Percentiles rank a stretch among this genome's conserved stretches.
These are phyloP conservation scores for Halcyon badia DNA, from an alignment of 2,797 vertebrate species.

Conservation along the genomic window DNA sequence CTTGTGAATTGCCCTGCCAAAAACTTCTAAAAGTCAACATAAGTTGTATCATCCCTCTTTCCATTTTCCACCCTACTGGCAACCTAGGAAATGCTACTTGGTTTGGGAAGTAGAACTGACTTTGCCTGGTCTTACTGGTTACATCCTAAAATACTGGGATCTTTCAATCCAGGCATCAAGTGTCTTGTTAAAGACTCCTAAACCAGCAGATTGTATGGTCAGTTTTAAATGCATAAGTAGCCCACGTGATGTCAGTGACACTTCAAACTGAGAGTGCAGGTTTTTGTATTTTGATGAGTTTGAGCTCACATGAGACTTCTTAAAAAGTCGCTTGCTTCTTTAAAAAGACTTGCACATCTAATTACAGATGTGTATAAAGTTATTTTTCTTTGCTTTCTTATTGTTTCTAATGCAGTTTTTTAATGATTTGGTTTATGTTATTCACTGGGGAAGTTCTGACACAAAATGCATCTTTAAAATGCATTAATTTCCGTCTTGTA, in stretches of 20 bases:
- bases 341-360: neutral
- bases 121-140: neutral
- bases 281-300: neutral
- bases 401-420: neutral
- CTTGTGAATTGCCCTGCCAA: conserved; percentile 50
- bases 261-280: neutral
- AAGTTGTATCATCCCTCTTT: neutral
- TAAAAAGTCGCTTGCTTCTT: neutral
- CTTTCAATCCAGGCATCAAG: neutral
- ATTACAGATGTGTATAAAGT: neutral
- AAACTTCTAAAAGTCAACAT: conserved; percentile 46
- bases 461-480: neutral
- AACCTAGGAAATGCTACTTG: neutral
- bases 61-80: neutral
- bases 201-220: neutral
- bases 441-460: neutral
- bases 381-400: neutral
- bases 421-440: neutral
- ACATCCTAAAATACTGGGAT: neutral
- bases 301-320: neutral
- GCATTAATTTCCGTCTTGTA: neutral
- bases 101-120: neutral
- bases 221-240: neutral
- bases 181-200: neutral
- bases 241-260: neutral